Percentiles rank a stretch among this genome's conserved stretches.
phyloP scores from a whole-genome alignment of 2,797 vertebrate species.

The Perodicticus potto region DNA sequence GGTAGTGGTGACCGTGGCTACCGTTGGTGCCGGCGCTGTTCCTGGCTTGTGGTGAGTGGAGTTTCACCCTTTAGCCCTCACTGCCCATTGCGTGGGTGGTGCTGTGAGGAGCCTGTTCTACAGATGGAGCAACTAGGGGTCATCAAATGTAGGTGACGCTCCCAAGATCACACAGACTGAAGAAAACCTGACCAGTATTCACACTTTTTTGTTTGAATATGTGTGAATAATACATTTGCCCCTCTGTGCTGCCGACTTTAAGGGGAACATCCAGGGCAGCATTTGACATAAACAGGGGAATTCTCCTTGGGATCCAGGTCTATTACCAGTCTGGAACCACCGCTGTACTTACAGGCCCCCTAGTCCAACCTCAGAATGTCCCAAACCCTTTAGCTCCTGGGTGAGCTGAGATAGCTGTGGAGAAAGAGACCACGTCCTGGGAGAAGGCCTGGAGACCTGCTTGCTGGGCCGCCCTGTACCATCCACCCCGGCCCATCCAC shows the following conservation, averaged over 20 bases:
- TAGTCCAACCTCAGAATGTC: background rate
- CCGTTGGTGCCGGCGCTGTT: background rate
- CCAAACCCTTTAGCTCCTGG: background rate
- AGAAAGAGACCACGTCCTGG: background rate
- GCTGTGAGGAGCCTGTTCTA: accelerated
- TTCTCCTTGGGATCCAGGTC: no score
- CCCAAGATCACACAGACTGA: background rate
- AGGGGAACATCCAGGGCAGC: background rate
- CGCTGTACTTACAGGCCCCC: accelerated
- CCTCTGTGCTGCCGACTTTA: background rate
- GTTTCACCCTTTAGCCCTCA: background rate
- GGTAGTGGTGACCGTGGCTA: accelerated
- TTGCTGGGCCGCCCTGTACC: slow-evolving; percentile 18
- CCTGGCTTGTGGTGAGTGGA: accelerated
- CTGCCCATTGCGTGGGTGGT: background rate
- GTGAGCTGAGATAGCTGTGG: background rate
- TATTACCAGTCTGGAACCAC: background rate
- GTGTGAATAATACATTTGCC: accelerated
- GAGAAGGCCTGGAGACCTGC: accelerated
- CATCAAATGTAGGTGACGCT: background rate
- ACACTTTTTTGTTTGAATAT: background rate
- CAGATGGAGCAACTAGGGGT: background rate
- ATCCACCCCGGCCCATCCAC: slow-evolving; percentile 12
- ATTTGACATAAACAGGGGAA: background rate
- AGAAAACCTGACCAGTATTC: background rate